Evolutionary conservation across 1,140 invertebrate genomes (phyloP).

Genomic region (Marisa cornuarietis): DNA sequence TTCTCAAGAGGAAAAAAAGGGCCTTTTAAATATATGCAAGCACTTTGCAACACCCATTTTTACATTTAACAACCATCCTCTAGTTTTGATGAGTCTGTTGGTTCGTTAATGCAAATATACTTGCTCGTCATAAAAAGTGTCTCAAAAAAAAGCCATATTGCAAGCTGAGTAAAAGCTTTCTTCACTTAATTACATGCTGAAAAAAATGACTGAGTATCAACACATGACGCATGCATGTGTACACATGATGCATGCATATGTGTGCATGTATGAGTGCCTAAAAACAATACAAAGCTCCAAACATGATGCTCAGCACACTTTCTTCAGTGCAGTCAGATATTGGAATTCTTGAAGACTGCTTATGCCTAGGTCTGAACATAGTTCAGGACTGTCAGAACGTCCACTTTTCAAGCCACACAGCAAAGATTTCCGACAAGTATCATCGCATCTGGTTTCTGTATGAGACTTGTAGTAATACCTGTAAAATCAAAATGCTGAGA

Average conservation of each 20-base stretch:
- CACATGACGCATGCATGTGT: background rate
- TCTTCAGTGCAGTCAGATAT: background rate
- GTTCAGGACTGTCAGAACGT: constrained; percentile 1
- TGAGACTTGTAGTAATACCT: constrained; percentile 17
- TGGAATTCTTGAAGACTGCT: background rate
- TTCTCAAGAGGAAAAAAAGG: too few relatives aligned
- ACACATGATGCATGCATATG: background rate
- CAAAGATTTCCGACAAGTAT: background rate
- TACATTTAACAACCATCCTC: too few relatives aligned
- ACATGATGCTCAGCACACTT: background rate
- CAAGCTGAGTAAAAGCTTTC: background rate
- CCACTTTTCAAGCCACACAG: constrained; percentile 2
- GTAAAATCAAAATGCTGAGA: background rate
- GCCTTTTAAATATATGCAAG: too few relatives aligned
- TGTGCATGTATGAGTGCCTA: constrained; percentile 5
- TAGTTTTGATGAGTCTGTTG: too few relatives aligned
- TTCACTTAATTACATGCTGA: background rate
- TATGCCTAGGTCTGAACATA: background rate
- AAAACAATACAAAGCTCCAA: background rate
- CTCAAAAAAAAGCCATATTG: too few relatives aligned
- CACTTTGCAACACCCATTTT: too few relatives aligned
- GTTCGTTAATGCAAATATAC: too few relatives aligned
- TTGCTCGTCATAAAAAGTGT: too few relatives aligned
- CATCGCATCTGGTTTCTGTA: background rate
- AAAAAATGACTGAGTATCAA: background rate